These are phyloP conservation scores for Pantherophis vulpinus DNA, from an alignment of 2,797 vertebrate species.

Conservation along the genomic window DNA sequence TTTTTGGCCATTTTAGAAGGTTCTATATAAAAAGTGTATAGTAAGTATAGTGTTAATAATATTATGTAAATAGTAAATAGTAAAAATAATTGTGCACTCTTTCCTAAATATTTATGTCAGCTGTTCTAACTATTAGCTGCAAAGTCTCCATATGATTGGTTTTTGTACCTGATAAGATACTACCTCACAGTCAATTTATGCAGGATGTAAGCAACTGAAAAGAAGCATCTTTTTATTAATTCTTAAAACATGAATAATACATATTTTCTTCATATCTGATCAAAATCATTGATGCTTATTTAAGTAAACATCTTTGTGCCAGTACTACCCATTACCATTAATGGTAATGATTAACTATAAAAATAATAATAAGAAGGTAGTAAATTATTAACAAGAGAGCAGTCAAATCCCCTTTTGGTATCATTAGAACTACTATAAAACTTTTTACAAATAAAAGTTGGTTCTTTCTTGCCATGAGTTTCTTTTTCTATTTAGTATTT, in stretches of 20 bases:
- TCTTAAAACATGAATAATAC: too few relatives aligned
- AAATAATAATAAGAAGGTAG: background rate
- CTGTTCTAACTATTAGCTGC: background rate
- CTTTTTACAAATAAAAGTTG: background rate
- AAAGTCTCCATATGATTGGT: background rate
- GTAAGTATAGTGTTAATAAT: background rate
- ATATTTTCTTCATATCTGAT: background rate
- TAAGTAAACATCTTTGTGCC: background rate
- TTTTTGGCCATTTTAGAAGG: background rate
- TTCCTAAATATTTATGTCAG: background rate
- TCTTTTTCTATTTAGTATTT: background rate
- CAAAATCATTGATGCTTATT: background rate
- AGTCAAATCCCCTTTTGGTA: background rate
- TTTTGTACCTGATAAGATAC: background rate
- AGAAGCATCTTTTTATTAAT: background rate
- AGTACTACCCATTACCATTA: background rate
- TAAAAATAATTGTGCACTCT: background rate
- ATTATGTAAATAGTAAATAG: background rate
- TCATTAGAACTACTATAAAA: background rate
- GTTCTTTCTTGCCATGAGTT: background rate
- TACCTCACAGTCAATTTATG: background rate
- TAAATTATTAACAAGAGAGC: background rate
- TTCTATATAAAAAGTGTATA: background rate
- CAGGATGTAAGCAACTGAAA: background rate
- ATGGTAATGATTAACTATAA: background rate